Evolutionary conservation across 1,140 invertebrate genomes (phyloP).

Genomic region (Drosophila dunni): DNA sequence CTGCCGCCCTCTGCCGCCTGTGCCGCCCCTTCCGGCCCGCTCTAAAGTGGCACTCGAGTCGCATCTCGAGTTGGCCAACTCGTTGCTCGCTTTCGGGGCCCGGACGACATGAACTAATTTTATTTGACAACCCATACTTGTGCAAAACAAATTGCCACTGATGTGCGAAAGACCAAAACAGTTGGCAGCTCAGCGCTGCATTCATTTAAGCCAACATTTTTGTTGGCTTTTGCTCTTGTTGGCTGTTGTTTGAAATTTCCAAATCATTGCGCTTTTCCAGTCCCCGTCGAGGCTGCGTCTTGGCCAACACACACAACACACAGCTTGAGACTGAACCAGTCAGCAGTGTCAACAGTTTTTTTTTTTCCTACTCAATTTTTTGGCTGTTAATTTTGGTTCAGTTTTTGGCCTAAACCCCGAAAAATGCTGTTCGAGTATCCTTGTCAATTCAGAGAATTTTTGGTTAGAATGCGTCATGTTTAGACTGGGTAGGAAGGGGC

Average conservation of each 20-base stretch:
- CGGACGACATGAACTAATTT: slow-evolving; percentile 80
- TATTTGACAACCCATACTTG: slow-evolving; percentile 85
- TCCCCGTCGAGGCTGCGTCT: slow-evolving; percentile 9
- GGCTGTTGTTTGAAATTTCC: slow-evolving; percentile 72
- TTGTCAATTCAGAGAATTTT: slow-evolving; percentile 69
- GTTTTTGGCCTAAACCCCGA: neutral
- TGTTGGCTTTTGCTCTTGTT: slow-evolving; percentile 7
- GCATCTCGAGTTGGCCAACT: slow-evolving; percentile 61
- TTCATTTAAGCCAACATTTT: slow-evolving; percentile 22
- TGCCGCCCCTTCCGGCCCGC: neutral
- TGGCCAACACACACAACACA: neutral
- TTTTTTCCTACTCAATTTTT: neutral
- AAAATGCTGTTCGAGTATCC: slow-evolving; percentile 45
- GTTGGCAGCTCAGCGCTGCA: slow-evolving; percentile 60
- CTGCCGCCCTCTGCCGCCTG: neutral
- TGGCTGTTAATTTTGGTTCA: too few species aligned
- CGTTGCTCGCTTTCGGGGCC: slow-evolving; percentile 53
- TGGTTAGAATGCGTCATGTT: slow-evolving; percentile 29
- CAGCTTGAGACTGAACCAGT: slow-evolving; percentile 44
- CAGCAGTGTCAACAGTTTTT: slow-evolving; percentile 36
- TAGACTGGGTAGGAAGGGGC: slow-evolving; percentile 7
- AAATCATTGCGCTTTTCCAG: slow-evolving; percentile 81
- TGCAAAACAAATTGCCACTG: slow-evolving; percentile 85
- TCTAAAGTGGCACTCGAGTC: slow-evolving; percentile 40
- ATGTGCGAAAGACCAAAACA: slow-evolving; percentile 84